phyloP scores from a whole-genome alignment of 2,888 invertebrate genomes.

The Drosophila tripunctata region DNA sequence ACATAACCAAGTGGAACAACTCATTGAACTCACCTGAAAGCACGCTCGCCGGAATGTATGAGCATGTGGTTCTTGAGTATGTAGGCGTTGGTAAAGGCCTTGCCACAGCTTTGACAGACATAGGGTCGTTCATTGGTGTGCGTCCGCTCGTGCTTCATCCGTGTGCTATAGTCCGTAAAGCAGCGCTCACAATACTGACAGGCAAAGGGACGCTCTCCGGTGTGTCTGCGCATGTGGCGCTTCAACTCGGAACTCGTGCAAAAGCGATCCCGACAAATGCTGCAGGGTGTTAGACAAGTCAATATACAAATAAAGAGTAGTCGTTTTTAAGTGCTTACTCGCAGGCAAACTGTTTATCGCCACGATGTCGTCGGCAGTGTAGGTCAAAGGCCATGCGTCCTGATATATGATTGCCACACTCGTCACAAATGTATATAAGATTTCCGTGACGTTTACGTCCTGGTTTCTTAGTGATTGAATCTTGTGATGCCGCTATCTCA shows the following conservation, averaged over 20 bases:
- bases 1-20: too few species aligned
- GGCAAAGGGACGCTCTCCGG: constrained; percentile 70
- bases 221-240: constrained; percentile 67
- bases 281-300: constrained; percentile 1
- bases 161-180: constrained; percentile 69
- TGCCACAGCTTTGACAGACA: constrained; percentile 68
- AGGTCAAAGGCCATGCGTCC: constrained; percentile 69
- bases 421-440: constrained; percentile 58
- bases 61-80: constrained; percentile 71
- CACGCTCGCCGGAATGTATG: constrained; percentile 68
- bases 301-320: not conserved
- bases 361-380: constrained; percentile 70
- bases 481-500: constrained; percentile 33
- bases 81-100: constrained; percentile 71
- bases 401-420: constrained; percentile 66
- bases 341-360: constrained; percentile 67
- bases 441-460: constrained; percentile 39
- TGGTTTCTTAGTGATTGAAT: constrained; percentile 12
- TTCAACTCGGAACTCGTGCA: constrained; percentile 71
- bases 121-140: constrained; percentile 79
- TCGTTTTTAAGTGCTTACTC: constrained; percentile 44
- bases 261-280: constrained; percentile 62
- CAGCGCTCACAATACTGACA: constrained; percentile 65
- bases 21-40: constrained; percentile 54
- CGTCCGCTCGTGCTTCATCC: constrained; percentile 69